Percentiles rank a stretch among this genome's conserved stretches.
Conservation (phyloP, 1,140 invertebrate genomes). For the Rhopalosiphum maidis region DNA sequence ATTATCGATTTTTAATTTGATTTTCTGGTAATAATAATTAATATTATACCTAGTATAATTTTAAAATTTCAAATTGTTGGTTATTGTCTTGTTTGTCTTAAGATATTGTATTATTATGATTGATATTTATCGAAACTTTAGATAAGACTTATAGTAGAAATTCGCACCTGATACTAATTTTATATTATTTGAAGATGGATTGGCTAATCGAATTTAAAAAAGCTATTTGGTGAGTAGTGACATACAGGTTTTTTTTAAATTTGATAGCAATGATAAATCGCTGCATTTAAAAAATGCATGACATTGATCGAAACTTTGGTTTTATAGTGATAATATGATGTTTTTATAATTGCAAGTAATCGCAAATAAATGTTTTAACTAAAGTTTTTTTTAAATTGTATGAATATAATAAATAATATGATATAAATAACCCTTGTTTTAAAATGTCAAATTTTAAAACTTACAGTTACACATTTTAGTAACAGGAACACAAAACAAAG, state of each 20-base stretch:
- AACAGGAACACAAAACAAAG: background rate
- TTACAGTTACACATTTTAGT: background rate
- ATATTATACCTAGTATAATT: background rate
- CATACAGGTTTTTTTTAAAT: background rate
- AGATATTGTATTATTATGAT: background rate
- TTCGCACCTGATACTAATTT: background rate
- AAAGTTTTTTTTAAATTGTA: background rate
- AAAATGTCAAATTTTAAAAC: background rate
- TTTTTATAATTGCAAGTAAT: background rate
- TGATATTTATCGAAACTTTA: background rate
- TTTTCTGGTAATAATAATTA: background rate
- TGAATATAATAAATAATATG: background rate
- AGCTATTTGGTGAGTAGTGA: background rate
- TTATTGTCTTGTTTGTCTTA: background rate
- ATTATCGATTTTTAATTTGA: background rate
- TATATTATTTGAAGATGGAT: slow-evolving; percentile 2
- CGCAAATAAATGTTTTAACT: background rate
- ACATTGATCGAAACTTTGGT: background rate
- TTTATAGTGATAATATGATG: background rate
- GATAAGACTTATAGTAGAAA: background rate
- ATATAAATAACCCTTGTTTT: background rate
- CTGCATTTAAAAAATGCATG: background rate
- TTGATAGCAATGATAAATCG: slow-evolving; percentile 11
- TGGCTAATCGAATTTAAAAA: slow-evolving; percentile 1
- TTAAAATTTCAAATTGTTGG: background rate